A percentile compares a stretch with the other conserved stretches of the same genome.
These are phyloP conservation scores for Tringa solitaria DNA, from an alignment of 2,113 vertebrate species.

Conservation along the genomic window DNA sequence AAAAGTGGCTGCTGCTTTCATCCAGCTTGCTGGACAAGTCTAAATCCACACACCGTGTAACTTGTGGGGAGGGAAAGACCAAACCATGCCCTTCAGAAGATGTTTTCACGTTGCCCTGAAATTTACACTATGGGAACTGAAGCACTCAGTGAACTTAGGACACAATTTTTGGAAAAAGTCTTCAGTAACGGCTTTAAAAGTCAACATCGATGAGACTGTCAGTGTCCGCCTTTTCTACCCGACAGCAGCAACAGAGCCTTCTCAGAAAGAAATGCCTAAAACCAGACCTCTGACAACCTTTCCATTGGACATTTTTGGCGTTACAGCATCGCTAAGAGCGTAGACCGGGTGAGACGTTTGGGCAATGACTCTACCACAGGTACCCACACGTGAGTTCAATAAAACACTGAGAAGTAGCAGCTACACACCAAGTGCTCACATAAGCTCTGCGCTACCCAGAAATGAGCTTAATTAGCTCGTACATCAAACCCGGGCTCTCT, in stretches of 20 bases:
- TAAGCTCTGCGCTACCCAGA: not conserved
- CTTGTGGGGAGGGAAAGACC: not conserved
- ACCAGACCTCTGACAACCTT: not conserved
- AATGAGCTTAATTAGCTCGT: not conserved
- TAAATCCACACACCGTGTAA: accelerated
- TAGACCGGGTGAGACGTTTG: not conserved
- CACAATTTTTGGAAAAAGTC: not conserved
- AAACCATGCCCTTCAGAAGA: not conserved
- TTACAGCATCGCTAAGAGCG: not conserved
- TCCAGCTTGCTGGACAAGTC: not conserved
- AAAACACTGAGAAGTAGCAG: not conserved
- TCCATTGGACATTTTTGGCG: not conserved
- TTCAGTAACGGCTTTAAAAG: not conserved
- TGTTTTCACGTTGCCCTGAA: not conserved
- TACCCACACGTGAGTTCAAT: not conserved
- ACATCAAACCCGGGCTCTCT: not conserved
- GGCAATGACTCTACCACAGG: too few species aligned
- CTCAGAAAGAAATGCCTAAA: not conserved
- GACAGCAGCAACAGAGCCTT: not conserved
- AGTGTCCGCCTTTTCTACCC: not conserved
- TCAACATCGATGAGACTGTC: too few species aligned
- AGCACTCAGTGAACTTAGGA: not conserved
- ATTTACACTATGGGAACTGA: not conserved
- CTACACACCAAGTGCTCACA: not conserved
- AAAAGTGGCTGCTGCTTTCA: not conserved